Conservation (phyloP, 1,140 invertebrate species). For the Megalonaias nervosa region DNA sequence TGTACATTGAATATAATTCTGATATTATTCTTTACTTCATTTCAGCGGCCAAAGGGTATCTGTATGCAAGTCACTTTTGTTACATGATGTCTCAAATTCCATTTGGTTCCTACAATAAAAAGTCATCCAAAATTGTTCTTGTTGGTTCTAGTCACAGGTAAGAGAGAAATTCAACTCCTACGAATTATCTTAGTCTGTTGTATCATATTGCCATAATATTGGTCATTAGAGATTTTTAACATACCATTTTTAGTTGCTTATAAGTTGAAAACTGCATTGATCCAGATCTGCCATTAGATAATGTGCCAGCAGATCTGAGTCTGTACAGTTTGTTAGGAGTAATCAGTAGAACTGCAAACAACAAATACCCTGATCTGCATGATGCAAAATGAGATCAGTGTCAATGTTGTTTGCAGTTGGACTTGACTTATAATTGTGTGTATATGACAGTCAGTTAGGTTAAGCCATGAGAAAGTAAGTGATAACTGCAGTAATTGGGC, state of each 20-base stretch:
- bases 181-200: not conserved
- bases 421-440: too few relatives aligned
- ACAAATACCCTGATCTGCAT: too few relatives aligned
- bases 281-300: not conserved
- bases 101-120: slow-evolving; percentile 78
- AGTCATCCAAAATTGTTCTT: slow-evolving; percentile 81
- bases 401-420: too few relatives aligned
- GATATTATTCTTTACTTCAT: slow-evolving; percentile 2
- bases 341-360: too few relatives aligned
- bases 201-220: not conserved
- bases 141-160: slow-evolving; percentile 79
- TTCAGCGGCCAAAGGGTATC: slow-evolving; percentile 76
- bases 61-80: slow-evolving; percentile 93
- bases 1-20: not conserved
- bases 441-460: too few relatives aligned
- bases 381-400: too few relatives aligned
- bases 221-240: not conserved
- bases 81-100: slow-evolving; percentile 90
- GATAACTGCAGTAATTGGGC: too few relatives aligned
- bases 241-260: not conserved
- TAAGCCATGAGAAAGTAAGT: too few relatives aligned
- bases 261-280: not conserved
- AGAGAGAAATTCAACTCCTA: slow-evolving; percentile 12
- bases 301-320: not conserved
- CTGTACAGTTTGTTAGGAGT: too few relatives aligned